Conservation (phyloP, 2,113 vertebrate species). For the Pionites leucogaster region DNA sequence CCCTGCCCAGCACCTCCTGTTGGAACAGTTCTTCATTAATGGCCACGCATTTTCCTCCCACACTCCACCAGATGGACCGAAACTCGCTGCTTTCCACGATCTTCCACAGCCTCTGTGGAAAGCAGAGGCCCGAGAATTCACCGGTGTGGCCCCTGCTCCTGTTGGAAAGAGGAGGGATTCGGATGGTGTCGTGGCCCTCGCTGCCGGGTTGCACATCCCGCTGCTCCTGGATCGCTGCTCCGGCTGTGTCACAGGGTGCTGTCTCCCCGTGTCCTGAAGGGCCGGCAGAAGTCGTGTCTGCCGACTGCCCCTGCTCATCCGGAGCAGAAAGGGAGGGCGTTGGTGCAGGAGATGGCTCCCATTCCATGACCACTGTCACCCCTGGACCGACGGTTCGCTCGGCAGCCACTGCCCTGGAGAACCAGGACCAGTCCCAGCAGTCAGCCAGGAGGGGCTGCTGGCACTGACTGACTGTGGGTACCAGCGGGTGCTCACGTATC, state of each 20-base stretch:
- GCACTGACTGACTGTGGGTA: neutral
- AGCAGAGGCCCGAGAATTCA: neutral
- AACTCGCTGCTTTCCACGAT: neutral
- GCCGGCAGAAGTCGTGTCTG: neutral
- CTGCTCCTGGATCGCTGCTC: neutral
- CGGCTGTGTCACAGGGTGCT: neutral
- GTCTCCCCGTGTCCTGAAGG: neutral
- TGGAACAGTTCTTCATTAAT: neutral
- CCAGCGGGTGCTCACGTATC: neutral
- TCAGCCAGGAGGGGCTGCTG: neutral
- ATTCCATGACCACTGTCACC: neutral
- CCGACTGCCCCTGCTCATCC: neutral
- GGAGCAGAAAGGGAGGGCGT: neutral
- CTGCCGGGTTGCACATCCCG: neutral
- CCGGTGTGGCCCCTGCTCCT: neutral
- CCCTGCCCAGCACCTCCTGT: neutral
- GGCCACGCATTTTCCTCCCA: neutral
- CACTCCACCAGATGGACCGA: neutral
- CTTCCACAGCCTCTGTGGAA: neutral
- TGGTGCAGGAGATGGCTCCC: neutral
- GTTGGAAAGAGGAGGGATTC: neutral
- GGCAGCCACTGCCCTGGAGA: neutral
- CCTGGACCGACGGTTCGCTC: neutral
- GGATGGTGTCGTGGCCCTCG: neutral
- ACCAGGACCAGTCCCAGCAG: neutral